These are phyloP conservation scores for Patella vulgata DNA, from an alignment of 1,140 invertebrate genomes.

Conservation along the genomic window DNA sequence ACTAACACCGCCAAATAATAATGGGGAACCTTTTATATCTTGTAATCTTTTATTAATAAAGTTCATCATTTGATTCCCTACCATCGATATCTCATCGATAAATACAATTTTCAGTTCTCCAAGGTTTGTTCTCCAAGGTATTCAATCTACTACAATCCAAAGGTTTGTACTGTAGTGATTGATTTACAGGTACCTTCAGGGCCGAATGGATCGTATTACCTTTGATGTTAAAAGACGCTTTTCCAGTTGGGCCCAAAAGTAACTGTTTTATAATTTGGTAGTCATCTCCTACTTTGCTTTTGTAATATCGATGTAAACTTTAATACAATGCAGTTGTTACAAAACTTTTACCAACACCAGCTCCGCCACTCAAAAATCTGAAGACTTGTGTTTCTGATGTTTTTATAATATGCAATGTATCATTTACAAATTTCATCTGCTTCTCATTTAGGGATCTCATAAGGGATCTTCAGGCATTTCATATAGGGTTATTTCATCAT, in stretches of 20 bases:
- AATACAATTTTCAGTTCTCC: constrained; percentile 16
- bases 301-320: no score
- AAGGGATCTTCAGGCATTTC: no score
- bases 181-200: constrained; percentile 34
- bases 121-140: constrained; percentile 13
- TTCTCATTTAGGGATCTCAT: no score
- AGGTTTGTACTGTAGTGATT: constrained; percentile 29
- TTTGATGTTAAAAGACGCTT: constrained; percentile 40
- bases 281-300: constrained; percentile 30
- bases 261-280: constrained; percentile 26
- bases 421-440: no score
- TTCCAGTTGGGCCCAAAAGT: constrained; percentile 38
- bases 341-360: no score
- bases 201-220: no score
- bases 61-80: constrained; percentile 36
- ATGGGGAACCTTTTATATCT: constrained; percentile 21
- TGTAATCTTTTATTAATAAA: constrained; percentile 35
- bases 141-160: constrained; percentile 32
- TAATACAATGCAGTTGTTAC: no score
- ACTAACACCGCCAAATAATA: constrained; percentile 32
- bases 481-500: no score
- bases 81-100: constrained; percentile 41
- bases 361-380: no score
- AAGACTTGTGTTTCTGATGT: no score
- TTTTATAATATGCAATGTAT: no score